A percentile compares a stretch with the other conserved stretches of the same genome.
phyloP scores from a whole-genome alignment of 2,888 invertebrate species.

The Carterocephalus palaemon region DNA sequence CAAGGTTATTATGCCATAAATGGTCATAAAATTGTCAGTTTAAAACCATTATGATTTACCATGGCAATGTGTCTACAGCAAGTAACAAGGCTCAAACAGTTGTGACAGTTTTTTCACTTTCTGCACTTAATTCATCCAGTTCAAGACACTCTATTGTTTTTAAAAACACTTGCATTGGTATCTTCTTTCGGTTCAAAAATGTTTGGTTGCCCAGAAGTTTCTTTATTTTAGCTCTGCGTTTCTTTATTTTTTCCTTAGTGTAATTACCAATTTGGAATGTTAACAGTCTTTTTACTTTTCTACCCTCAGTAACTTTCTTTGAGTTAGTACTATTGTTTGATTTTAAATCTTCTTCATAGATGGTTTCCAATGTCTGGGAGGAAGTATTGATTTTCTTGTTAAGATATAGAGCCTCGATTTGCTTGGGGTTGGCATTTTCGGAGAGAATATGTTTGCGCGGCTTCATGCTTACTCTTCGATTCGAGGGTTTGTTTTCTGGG shows the following conservation, averaged over 20 bases:
- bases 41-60: not conserved
- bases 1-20: too few species aligned
- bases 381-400: slow-evolving; percentile 75
- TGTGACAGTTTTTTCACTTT: slow-evolving; percentile 38
- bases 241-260: slow-evolving; percentile 78
- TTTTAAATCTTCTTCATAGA: slow-evolving; percentile 72
- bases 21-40: too few species aligned
- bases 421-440: slow-evolving; percentile 62
- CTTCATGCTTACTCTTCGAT: slow-evolving; percentile 70
- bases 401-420: slow-evolving; percentile 77
- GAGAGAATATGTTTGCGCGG: slow-evolving; percentile 62
- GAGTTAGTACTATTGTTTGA: slow-evolving; percentile 49
- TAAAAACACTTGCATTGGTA: slow-evolving; percentile 78
- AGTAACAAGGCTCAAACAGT: slow-evolving; percentile 25
- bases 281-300: slow-evolving; percentile 78
- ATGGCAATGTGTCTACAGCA: not conserved
- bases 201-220: slow-evolving; percentile 74
- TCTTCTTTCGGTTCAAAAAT: slow-evolving; percentile 70
- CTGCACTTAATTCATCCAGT: slow-evolving; percentile 59
- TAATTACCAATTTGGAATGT: slow-evolving; percentile 74
- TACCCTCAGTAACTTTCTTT: slow-evolving; percentile 68
- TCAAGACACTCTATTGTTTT: slow-evolving; percentile 76
- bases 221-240: slow-evolving; percentile 78
- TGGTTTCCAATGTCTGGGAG: slow-evolving; percentile 80
- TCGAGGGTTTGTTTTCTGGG: slow-evolving; percentile 58